Percentiles rank a stretch among this genome's conserved stretches.
phyloP scores from a whole-genome alignment of 1,140 invertebrate genomes.

The Apis cerana region DNA sequence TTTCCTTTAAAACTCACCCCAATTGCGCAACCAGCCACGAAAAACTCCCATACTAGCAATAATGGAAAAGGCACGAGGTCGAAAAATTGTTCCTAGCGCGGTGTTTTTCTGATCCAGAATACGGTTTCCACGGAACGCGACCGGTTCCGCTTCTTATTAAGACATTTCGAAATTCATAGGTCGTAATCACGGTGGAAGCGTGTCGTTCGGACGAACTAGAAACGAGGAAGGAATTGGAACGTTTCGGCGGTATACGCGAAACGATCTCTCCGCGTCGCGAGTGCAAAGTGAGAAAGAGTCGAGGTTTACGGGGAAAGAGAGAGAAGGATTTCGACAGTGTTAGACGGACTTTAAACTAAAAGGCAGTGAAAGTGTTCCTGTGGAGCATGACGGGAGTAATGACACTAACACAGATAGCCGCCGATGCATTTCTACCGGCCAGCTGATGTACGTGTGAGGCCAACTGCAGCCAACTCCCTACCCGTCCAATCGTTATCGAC shows the following conservation, averaged over 20 bases:
- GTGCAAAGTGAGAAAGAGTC: neutral
- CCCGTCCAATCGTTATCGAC: constrained; percentile 8
- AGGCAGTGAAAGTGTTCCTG: constrained; percentile 79
- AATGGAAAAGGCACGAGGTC: too few relatives aligned
- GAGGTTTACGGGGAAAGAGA: neutral
- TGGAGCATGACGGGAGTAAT: constrained; percentile 77
- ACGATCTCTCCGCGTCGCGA: constrained; percentile 14
- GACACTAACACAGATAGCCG: constrained; percentile 67
- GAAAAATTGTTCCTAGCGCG: neutral
- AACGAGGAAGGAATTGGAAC: constrained; percentile 17
- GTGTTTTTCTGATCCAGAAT: neutral
- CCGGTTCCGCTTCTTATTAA: constrained; percentile 32
- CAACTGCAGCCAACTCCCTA: constrained; percentile 12
- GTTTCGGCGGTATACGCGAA: neutral
- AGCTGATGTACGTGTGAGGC: constrained; percentile 3
- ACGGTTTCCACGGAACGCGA: constrained; percentile 18
- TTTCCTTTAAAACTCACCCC: neutral
- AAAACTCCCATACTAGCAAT: constrained; percentile 4
- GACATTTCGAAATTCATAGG: constrained; percentile 36
- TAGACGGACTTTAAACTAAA: constrained; percentile 73
- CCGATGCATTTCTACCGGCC: constrained; percentile 26
- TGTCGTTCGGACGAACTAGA: constrained; percentile 10
- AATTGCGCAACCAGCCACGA: neutral
- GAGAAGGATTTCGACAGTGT: constrained; percentile 60
- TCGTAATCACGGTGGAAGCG: constrained; percentile 1